Percentiles rank a stretch among this genome's conserved stretches.
phyloP scores from a whole-genome alignment of 2,888 invertebrate species.

The Baronia brevicornis region DNA sequence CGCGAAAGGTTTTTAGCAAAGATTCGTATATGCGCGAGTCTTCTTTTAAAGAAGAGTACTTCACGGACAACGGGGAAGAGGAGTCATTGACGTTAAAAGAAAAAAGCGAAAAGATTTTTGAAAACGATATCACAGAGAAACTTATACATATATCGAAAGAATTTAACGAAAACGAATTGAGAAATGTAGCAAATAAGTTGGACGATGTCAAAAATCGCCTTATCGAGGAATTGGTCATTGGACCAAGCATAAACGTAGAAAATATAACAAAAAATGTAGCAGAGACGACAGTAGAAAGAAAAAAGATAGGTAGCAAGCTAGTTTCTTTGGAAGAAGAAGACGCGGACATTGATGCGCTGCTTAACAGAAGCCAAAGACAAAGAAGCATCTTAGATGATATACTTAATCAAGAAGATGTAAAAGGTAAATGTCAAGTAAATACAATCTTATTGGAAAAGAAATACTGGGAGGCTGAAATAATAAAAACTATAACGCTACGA shows the following conservation, averaged over 20 bases:
- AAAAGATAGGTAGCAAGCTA: slow-evolving; percentile 42
- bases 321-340: slow-evolving; percentile 69
- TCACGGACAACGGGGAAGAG: slow-evolving; percentile 56
- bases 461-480: slow-evolving; percentile 49
- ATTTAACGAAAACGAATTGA: slow-evolving; percentile 56
- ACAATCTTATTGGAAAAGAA: slow-evolving; percentile 40
- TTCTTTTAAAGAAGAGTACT: slow-evolving; percentile 67
- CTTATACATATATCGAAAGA: slow-evolving; percentile 63
- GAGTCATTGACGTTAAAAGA: slow-evolving; percentile 56
- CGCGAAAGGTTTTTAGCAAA: slow-evolving; percentile 67
- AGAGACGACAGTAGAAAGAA: slow-evolving; percentile 56
- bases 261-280: slow-evolving; percentile 58
- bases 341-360: slow-evolving; percentile 77
- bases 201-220: slow-evolving; percentile 60
- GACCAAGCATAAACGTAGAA: slow-evolving; percentile 44
- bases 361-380: slow-evolving; percentile 80
- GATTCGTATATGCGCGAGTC: slow-evolving; percentile 62
- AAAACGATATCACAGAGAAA: slow-evolving; percentile 67
- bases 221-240: slow-evolving; percentile 59
- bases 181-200: slow-evolving; percentile 42
- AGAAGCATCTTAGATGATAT: slow-evolving; percentile 83
- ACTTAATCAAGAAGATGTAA: slow-evolving; percentile 76
- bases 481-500: slow-evolving; percentile 54
- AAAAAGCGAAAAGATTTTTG: slow-evolving; percentile 59
- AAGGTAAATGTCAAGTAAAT: slow-evolving; percentile 67